Percentiles rank a stretch among this genome's conserved stretches.
These are phyloP conservation scores for Reticulitermes lucifugus DNA, from an alignment of 2,888 invertebrate species.

Conservation along the genomic window DNA sequence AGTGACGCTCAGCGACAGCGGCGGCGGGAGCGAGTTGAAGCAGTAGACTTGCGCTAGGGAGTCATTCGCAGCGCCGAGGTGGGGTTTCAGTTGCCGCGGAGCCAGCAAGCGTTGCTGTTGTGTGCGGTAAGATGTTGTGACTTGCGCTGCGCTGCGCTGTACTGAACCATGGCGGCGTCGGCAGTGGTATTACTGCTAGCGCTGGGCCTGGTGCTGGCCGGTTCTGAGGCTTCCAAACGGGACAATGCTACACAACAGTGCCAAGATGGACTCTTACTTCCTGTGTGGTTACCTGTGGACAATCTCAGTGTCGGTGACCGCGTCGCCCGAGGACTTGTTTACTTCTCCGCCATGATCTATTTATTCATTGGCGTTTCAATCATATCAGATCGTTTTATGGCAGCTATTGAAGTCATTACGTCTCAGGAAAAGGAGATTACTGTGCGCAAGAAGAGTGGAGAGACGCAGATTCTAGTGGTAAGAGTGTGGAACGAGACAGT, in stretches of 20 bases:
- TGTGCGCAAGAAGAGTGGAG: conserved; percentile 89
- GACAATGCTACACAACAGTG: conserved; percentile 66
- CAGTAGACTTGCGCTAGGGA: neutral
- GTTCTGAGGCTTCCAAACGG: conserved; percentile 19
- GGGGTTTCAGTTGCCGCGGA: conserved; percentile 42
- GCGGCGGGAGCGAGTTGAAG: neutral
- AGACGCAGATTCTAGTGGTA: conserved; percentile 89
- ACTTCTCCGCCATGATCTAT: conserved; percentile 90
- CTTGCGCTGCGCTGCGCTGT: conserved; percentile 18
- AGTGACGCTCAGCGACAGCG: neutral
- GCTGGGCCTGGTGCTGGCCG: conserved; percentile 5
- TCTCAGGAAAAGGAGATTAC: conserved; percentile 96
- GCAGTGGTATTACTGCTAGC: conserved; percentile 43
- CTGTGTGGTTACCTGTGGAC: conserved; percentile 88
- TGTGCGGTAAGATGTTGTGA: conserved; percentile 44
- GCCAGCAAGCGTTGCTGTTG: conserved; percentile 27
- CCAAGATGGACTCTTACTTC: conserved; percentile 86
- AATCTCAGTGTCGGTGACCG: conserved; percentile 82
- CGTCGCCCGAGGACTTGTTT: conserved; percentile 87
- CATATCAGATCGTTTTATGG: conserved; percentile 99
- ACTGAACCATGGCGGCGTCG: conserved; percentile 35
- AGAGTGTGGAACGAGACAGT: conserved; percentile 99
- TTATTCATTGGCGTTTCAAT: conserved; percentile 99
- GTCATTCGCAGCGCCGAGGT: neutral
- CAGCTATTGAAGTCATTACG: conserved; percentile 98